Conservation (phyloP, 2,888 invertebrate genomes). For the Folsomia manolachei region DNA sequence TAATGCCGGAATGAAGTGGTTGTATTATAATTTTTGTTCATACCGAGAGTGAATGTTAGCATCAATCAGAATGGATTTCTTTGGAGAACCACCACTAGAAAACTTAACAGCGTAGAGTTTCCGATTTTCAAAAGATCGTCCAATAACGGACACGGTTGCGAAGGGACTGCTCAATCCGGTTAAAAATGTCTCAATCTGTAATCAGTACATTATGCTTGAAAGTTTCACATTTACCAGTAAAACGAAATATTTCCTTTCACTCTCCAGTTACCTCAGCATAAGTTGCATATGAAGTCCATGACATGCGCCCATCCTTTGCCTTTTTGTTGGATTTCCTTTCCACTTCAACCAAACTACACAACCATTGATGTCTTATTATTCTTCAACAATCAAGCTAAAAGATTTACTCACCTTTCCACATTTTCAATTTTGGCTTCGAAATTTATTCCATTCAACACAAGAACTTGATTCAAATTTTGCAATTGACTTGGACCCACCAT, state of each 20-base stretch:
- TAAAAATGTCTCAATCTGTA: background rate
- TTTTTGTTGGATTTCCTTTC: background rate
- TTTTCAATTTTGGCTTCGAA: conserved; percentile 27
- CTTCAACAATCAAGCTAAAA: too few species aligned
- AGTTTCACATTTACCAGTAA: background rate
- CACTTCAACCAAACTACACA: background rate
- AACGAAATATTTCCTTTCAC: background rate
- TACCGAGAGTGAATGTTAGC: conserved; percentile 62
- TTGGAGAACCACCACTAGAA: conserved; percentile 28
- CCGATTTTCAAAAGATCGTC: conserved; percentile 47
- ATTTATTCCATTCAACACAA: conserved; percentile 23
- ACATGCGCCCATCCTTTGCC: background rate
- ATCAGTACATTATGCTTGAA: too few species aligned
- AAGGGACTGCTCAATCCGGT: background rate
- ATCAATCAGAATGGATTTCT: conserved; percentile 32
- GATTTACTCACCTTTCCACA: conserved; percentile 21
- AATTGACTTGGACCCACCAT: conserved; percentile 31
- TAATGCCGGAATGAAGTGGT: too few species aligned
- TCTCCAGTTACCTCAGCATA: background rate
- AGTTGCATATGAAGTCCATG: background rate
- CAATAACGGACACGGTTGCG: conserved; percentile 46
- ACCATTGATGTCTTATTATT: background rate
- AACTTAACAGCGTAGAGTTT: conserved; percentile 49
- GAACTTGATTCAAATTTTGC: conserved; percentile 1
- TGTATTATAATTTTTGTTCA: conserved; percentile 55